Base-by-base conservation (phyloP, 2,888 invertebrate genomes). In the Ametastegia equiseti region DNA sequence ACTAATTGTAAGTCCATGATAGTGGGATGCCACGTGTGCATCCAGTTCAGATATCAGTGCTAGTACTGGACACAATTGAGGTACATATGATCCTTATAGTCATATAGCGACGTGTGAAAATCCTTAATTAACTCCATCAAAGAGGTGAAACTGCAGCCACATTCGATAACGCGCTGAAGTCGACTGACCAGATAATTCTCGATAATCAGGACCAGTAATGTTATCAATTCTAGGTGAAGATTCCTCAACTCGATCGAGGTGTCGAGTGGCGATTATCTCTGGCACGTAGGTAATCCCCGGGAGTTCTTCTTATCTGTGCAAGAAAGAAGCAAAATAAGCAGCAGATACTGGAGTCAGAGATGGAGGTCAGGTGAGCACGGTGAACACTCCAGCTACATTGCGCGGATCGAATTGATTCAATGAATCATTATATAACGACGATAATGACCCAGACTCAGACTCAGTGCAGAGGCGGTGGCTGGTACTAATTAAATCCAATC, bases 401-500 rank as follows among this genome's bases (percentile, higher is more conserved):
- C 23, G 50, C 27, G 45, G n/a, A 19, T 39, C 36, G 60, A 65
- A 54, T 83, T 73, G 73, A 82, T 80, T 83, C 84, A 60, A 80
- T 81, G 75, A 81, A 81, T 81, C 60, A 80, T 82, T 82, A 81
- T 69, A 11, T 65, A 83, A 83, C 81, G 82, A 80, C 65, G 47
- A 69, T 69, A 80, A 67, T 80, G 80, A 75, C 81, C 75, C 78
- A 78, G 75, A 60, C 81, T 63, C 78, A 78, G 75, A 60, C 78
- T 78, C 57, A 42, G 42, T 36, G 54, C 75, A 36, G 78, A 78
- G 42, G 30, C 75, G 73, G n/a, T 54, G 11, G 80, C 77, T 81
- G 71, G 60, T 69, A 78, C 85, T 85, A 86, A 87, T 86, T 84
- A 87, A 87, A 86, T 83, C 86, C 84, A 84, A 87, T 86, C 84